These are phyloP conservation scores for Oscheius sp. DNA, from an alignment of 2,888 invertebrate genomes.

Conservation along the genomic window DNA sequence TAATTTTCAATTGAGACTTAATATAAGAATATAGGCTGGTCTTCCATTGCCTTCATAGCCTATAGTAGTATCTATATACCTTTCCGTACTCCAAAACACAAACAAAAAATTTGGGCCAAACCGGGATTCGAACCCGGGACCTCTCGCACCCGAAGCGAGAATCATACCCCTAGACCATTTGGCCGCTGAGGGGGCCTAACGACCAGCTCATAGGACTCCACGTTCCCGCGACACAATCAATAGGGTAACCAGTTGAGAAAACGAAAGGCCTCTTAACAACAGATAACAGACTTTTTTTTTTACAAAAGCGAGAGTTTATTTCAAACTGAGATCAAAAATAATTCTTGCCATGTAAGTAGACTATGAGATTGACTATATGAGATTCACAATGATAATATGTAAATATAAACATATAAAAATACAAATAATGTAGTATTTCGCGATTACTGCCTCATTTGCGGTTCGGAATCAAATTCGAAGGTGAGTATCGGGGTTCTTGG, in stretches of 20 bases:
- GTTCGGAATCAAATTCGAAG: constrained; percentile 54
- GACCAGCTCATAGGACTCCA: not conserved
- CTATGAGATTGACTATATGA: too few relatives aligned
- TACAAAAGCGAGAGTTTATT: too few relatives aligned
- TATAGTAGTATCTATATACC: not conserved
- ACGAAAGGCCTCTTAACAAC: too few relatives aligned
- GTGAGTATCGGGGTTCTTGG: constrained; percentile 65
- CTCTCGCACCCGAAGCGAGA: constrained; percentile 71
- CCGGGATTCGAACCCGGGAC: constrained; percentile 70
- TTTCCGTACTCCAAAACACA: not conserved
- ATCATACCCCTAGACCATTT: constrained; percentile 69
- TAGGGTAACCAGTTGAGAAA: constrained; percentile 6
- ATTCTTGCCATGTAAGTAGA: too few relatives aligned
- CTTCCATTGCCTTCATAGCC: not conserved
- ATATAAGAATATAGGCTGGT: too few relatives aligned
- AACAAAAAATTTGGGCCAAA: constrained; percentile 53
- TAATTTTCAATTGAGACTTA: too few relatives aligned
- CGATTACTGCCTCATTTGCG: constrained; percentile 14
- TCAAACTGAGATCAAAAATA: too few relatives aligned
- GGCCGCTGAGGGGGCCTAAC: constrained; percentile 35
- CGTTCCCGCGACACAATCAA: constrained; percentile 5
- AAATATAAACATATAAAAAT: too few relatives aligned
- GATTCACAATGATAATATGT: too few relatives aligned
- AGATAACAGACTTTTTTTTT: too few relatives aligned
- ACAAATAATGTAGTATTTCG: too few relatives aligned